Base-by-base conservation (phyloP, 2,797 vertebrate species). In the Momotus momota region DNA sequence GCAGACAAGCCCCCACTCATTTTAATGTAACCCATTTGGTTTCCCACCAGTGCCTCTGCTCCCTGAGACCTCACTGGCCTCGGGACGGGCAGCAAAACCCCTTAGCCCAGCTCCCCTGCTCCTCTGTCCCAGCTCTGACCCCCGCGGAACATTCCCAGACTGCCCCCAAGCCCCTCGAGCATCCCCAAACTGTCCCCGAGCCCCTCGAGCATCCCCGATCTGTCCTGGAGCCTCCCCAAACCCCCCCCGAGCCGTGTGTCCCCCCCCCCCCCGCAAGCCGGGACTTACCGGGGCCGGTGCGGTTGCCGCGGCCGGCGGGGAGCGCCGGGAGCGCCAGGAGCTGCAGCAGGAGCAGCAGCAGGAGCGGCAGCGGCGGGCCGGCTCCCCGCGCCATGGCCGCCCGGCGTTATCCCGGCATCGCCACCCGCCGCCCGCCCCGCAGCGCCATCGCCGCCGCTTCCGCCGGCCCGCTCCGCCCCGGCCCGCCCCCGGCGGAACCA, bases 351-450 rank as follows among this genome's bases (percentile, higher is more conserved):
- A 89, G 77, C 64, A 77, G 72, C 20, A 71, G 74, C 69, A 72
- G 79, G 35, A 54, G 79, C 79, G 55, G 85, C 55, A 71, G 70
- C 71, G 66, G 41, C 81, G 94, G 80, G 61, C 66, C 73, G 54
- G 46, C 92, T n/a, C 88, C 77, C 95, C 82, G 62, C 93, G 94
- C 94, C 97, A 97, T 97, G 92, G 91, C 82, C 66, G 52, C 79
- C 96, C 94, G 80, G 60, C 71, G 67, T 89, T 96, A 95, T 45
- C 92, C 90, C 60, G 72, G 70, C 87, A 61, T 77, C 66, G 92
- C 65, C 72, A 87, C 74, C 62, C 49, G 72, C 64, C 38, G 79
- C 85, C 84, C 49, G 33, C 84, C 94, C 86, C 96, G 38, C 85
- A 49, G 48, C 85, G 80, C 61, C 73, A 72, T 72, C 80, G 67